Conservation (phyloP, 2,797 vertebrate species). For the Dryobates pubescens region DNA sequence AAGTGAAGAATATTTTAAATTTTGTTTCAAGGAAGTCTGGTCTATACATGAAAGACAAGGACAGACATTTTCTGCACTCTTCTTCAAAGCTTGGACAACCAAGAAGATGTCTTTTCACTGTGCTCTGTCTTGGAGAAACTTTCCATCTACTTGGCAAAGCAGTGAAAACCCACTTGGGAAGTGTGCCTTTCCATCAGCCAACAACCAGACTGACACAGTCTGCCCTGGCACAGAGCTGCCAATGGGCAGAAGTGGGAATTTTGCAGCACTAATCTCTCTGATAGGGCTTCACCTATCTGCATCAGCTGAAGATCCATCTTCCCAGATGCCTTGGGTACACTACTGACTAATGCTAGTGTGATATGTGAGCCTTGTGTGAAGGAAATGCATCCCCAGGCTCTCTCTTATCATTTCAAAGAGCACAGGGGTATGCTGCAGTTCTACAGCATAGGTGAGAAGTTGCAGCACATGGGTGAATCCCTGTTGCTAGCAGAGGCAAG, state of each 20-base stretch:
- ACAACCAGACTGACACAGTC: fast-evolving
- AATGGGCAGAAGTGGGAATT: not conserved
- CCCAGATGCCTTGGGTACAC: not conserved
- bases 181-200: not conserved
- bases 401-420: not conserved
- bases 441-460: not conserved
- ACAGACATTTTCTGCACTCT: not conserved
- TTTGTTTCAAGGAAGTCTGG: not conserved
- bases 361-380: not conserved
- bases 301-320: not conserved
- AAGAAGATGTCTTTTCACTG: not conserved
- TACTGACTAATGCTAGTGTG: not conserved
- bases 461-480: fast-evolving
- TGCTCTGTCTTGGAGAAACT: not conserved
- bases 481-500: not conserved
- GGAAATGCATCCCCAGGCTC: not conserved
- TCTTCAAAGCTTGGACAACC: not conserved
- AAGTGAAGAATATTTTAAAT: not conserved
- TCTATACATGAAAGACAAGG: not conserved
- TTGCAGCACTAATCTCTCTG: not conserved
- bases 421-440: not conserved
- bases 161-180: not conserved
- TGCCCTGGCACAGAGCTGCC: not conserved
- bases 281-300: not conserved
- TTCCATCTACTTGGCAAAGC: not conserved